Percentiles rank a stretch among this genome's conserved stretches.
These are phyloP conservation scores for Ranitomeya variabilis DNA, from an alignment of 2,113 vertebrate genomes.

Conservation along the genomic window DNA sequence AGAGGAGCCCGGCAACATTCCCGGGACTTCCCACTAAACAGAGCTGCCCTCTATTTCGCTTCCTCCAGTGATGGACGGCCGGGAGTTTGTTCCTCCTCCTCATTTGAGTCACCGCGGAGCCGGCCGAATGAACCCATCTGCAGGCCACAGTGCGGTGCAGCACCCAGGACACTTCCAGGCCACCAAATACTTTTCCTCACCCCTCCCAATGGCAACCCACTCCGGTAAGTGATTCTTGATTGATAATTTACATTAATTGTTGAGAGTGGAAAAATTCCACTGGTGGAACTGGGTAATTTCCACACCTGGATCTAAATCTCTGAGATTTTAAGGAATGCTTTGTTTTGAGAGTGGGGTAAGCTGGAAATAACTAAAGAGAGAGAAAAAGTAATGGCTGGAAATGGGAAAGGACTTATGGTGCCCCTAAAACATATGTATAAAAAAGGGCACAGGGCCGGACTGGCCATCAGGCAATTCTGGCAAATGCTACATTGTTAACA, in stretches of 20 bases:
- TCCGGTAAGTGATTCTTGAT: slow-evolving; percentile 81
- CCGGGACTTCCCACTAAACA: slow-evolving; percentile 61
- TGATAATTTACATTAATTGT: background rate
- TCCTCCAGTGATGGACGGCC: slow-evolving; percentile 86
- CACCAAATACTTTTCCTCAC: slow-evolving; percentile 92
- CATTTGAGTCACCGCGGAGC: slow-evolving; percentile 90
- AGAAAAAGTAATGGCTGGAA: too few relatives aligned
- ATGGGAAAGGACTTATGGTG: too few relatives aligned
- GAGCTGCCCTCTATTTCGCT: slow-evolving; percentile 26
- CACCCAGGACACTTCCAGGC: slow-evolving; percentile 88
- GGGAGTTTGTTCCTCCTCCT: slow-evolving; percentile 91
- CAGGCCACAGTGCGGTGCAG: slow-evolving; percentile 85
- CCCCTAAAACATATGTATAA: too few relatives aligned
- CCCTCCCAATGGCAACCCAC: slow-evolving; percentile 94
- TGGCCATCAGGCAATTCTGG: too few relatives aligned
- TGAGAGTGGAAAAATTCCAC: background rate
- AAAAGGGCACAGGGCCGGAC: too few relatives aligned
- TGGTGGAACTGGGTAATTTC: too few relatives aligned
- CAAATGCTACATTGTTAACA: too few relatives aligned
- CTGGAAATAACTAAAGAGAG: too few relatives aligned
- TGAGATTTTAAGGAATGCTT: too few relatives aligned
- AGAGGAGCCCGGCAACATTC: slow-evolving; percentile 60
- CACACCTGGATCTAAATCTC: too few relatives aligned
- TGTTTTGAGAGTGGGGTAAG: too few relatives aligned
- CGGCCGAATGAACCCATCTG: slow-evolving; percentile 78